These are phyloP conservation scores for Barnardius zonarius DNA, from an alignment of 2,113 vertebrate species.

Conservation along the genomic window DNA sequence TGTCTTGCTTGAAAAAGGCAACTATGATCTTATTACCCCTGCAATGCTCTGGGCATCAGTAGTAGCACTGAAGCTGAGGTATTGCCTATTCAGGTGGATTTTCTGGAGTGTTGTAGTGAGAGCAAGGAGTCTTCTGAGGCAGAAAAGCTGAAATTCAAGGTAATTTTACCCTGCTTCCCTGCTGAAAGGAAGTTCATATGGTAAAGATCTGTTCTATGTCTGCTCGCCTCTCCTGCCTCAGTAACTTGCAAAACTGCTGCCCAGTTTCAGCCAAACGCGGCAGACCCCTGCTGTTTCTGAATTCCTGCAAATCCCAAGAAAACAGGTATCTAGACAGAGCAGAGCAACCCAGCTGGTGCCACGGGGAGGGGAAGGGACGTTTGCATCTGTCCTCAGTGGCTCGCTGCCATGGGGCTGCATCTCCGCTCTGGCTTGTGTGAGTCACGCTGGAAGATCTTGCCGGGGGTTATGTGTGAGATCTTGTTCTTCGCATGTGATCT, in stretches of 20 bases:
- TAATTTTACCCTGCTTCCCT: background rate
- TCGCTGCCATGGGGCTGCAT: background rate
- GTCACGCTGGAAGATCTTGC: constrained; percentile 19
- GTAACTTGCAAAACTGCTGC: background rate
- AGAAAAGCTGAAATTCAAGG: background rate
- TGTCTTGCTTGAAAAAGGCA: background rate
- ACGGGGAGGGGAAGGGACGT: background rate
- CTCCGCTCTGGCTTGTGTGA: background rate
- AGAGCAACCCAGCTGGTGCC: background rate
- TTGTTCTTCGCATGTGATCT: background rate
- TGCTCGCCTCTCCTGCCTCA: background rate
- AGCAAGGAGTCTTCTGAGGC: background rate
- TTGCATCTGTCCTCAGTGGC: background rate
- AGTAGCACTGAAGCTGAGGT: rapidly evolving
- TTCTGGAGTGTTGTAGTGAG: background rate
- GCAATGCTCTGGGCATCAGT: background rate
- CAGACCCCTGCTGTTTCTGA: background rate
- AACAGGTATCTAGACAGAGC: background rate
- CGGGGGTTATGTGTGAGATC: background rate
- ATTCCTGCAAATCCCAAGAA: background rate
- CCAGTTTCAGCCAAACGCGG: background rate
- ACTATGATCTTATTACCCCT: background rate
- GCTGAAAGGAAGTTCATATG: background rate
- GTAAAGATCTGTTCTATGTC: background rate
- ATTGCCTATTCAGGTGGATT: background rate